A percentile compares a stretch with the other conserved stretches of the same genome.
These are phyloP conservation scores for Sisor rabdophorus DNA, from an alignment of 2,113 vertebrate genomes.

Conservation along the genomic window DNA sequence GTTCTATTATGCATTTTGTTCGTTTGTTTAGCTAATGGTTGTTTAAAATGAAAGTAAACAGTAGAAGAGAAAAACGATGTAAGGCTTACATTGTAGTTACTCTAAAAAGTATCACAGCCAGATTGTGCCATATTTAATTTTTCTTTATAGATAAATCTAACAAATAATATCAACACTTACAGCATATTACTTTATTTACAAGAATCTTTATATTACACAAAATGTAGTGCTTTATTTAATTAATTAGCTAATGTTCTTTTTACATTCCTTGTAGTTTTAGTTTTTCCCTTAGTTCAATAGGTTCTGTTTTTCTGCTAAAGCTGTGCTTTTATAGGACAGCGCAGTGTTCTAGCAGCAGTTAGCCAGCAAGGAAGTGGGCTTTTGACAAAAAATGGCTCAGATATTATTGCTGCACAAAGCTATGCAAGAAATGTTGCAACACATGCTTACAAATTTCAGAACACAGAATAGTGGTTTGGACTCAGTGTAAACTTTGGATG, in stretches of 20 bases:
- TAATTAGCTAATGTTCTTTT: background rate
- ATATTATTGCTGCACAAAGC: constrained; percentile 38
- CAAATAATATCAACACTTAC: background rate
- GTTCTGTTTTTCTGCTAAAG: background rate
- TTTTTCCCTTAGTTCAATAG: background rate
- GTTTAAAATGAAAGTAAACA: background rate
- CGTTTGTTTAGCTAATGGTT: background rate
- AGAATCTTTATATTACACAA: too few species aligned
- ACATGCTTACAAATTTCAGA: background rate
- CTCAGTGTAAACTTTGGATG: background rate
- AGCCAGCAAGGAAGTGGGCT: background rate
- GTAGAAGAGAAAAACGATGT: background rate
- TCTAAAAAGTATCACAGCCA: background rate
- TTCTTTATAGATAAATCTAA: background rate
- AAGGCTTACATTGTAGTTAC: background rate
- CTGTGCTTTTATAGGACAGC: background rate
- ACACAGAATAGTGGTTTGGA: background rate
- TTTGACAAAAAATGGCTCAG: background rate
- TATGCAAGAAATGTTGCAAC: constrained; percentile 5
- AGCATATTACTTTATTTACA: too few species aligned
- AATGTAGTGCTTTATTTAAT: too few species aligned
- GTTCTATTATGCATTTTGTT: background rate
- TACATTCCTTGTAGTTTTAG: background rate
- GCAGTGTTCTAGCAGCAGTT: background rate
- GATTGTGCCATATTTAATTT: background rate